Evolutionary conservation across 2,113 vertebrate genomes (phyloP), one percentile per base, ranked within the genome.

Genomic region (Corythoichthys intestinalis): DNA sequence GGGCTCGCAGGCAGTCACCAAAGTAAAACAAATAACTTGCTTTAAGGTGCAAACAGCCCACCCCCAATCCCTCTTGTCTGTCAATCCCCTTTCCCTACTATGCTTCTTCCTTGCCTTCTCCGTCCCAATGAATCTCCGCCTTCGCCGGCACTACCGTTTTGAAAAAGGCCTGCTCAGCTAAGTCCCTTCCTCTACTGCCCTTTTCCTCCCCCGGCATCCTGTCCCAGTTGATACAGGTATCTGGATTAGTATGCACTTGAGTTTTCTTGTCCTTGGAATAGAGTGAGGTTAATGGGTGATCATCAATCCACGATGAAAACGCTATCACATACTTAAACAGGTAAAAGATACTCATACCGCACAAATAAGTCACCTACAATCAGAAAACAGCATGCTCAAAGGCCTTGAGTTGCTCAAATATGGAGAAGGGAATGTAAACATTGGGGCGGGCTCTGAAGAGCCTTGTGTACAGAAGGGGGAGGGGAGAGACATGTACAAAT

Each of bases 371-470:
- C 73, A 80, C 52, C 76, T 78, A 53, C 38, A 73, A 65, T 56
- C 15, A 70, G 44, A 59, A 75, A 34, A 69, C 61, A 82, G 70
- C 83, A 78, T 12, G 62, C 75, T 79, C 56, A 63, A 70, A 76
- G 85, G 90, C 89, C 90, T 86, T 80, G 84, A 63, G 79, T 80
- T 81, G 70, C 71, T 85, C 90, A 90, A 90, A 89, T 90, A 92
- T 85, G 89, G 86, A 77, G 83, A 78, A 85, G 85, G 89, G 90
- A 93, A 91, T 89, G 91, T 94, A 93, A 96, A 95, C 91, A 94
- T 0, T 59, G 85, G 79, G 93, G 93, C 80, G 90, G 91, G 76
- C 58, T 75, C 53, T 50, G 48, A 72, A 70, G 66, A 62, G 66
- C 49, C 66, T 63, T 67, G 75, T 87, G 90, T 69, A 70, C 67